A percentile compares a stretch with the other conserved stretches of the same genome.
phyloP scores from a whole-genome alignment of 1,140 invertebrate species.

The Acromyrmex charruanus region DNA sequence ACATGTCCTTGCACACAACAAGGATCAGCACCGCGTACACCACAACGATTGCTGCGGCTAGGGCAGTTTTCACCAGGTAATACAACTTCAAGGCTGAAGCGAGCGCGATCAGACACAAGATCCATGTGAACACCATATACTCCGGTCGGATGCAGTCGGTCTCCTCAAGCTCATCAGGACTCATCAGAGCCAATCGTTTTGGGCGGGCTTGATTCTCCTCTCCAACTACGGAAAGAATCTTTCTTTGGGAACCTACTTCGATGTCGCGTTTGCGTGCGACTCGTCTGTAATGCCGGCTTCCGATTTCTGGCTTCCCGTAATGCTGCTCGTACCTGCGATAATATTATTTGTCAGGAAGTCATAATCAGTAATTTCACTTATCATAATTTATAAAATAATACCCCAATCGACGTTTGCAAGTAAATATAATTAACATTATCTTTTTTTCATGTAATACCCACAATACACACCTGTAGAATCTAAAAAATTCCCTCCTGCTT shows the following conservation, averaged over 20 bases:
- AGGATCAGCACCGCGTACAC: conserved; percentile 91
- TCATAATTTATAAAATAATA: background rate
- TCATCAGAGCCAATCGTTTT: background rate
- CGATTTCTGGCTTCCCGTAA: conserved; percentile 43
- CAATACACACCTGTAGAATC: conserved; percentile 64
- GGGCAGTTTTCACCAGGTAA: conserved; percentile 94
- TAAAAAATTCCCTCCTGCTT: conserved; percentile 75
- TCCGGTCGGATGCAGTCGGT: conserved; percentile 90
- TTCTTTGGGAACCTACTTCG: conserved; percentile 65
- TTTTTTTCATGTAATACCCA: background rate
- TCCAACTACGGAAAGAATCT: conserved; percentile 70
- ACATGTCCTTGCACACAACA: conserved; percentile 85
- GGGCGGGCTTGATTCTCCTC: background rate
- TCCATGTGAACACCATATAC: conserved; percentile 97
- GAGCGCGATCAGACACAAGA: conserved; percentile 95
- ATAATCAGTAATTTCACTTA: background rate
- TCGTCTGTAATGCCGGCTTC: conserved; percentile 74
- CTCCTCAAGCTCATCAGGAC: conserved; percentile 25
- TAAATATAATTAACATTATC: background rate
- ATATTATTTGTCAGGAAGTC: background rate
- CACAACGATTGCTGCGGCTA: conserved; percentile 92
- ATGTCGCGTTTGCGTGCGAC: conserved; percentile 58
- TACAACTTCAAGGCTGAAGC: conserved; percentile 97
- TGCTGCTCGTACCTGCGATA: conserved; percentile 74
- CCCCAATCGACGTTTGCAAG: background rate